Percentiles rank a stretch among this genome's conserved stretches.
These are phyloP conservation scores for Colletes collaris DNA, from an alignment of 2,888 invertebrate species.

Conservation along the genomic window DNA sequence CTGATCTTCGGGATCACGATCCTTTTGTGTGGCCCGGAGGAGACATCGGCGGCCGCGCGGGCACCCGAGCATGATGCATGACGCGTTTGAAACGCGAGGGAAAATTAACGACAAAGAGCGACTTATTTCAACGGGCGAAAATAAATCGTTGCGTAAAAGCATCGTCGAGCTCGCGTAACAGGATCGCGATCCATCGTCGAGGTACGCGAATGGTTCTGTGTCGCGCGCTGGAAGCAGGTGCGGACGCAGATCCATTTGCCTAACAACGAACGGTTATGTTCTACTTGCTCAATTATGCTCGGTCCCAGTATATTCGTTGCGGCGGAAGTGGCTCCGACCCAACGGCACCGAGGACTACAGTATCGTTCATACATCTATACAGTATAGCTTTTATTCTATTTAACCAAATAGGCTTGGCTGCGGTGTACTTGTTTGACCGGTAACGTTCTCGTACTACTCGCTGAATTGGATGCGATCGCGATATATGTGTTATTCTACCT, in stretches of 20 bases:
- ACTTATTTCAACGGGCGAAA: not conserved
- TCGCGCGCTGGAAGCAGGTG: constrained; percentile 13
- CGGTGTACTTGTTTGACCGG: not conserved
- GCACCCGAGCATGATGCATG: constrained; percentile 25
- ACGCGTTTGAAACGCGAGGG: not conserved
- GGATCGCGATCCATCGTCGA: not conserved
- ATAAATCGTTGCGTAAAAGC: too few relatives aligned
- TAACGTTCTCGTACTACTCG: not conserved
- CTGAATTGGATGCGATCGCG: not conserved
- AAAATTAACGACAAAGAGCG: not conserved
- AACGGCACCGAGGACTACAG: constrained; percentile 16
- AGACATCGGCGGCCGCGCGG: not conserved
- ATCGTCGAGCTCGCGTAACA: too few relatives aligned
- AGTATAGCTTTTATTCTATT: constrained; percentile 1
- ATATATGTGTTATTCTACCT: not conserved
- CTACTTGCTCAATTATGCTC: constrained; percentile 28
- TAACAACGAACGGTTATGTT: constrained; percentile 22
- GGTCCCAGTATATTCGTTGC: not conserved
- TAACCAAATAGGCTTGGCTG: not conserved
- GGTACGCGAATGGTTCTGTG: not conserved
- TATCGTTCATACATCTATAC: not conserved
- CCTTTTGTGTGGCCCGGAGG: constrained; percentile 26
- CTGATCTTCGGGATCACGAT: constrained; percentile 63
- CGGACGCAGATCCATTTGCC: constrained; percentile 15
- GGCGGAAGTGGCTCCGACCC: not conserved